Evolutionary conservation across 2,113 vertebrate species (phyloP).

Genomic region (Edolisoma coerulescens): DNA sequence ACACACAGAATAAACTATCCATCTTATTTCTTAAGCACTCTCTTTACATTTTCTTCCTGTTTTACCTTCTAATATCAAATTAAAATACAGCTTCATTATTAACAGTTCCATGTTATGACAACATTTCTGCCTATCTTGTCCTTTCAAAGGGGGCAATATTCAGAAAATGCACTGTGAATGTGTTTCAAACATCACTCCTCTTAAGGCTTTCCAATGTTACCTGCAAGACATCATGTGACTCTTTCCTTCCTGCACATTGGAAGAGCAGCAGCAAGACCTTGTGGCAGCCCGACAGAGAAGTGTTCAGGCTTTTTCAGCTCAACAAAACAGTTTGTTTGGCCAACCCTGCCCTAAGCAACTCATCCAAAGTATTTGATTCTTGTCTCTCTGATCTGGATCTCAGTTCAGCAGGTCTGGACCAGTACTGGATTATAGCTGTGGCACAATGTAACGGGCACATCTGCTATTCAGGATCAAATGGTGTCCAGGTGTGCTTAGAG

Average conservation of each 20-base stretch:
- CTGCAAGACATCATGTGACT: background rate
- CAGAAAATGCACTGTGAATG: background rate
- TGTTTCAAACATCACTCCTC: background rate
- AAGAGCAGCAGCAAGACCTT: background rate
- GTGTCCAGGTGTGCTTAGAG: background rate
- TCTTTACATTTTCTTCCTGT: background rate
- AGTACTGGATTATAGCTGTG: background rate
- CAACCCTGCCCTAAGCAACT: background rate
- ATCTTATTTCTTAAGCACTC: background rate
- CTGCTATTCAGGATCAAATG: background rate
- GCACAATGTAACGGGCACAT: background rate
- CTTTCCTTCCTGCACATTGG: background rate
- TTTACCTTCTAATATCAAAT: background rate
- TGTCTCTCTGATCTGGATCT: background rate
- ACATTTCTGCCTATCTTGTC: background rate
- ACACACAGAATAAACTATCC: background rate
- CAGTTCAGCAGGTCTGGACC: background rate
- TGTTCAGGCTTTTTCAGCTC: background rate
- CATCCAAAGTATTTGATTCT: background rate
- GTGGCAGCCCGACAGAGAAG: rapidly evolving
- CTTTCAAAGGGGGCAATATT: background rate
- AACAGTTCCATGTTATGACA: background rate
- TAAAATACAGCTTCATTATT: background rate
- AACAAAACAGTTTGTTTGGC: background rate
- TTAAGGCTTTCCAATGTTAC: background rate